Conservation (phyloP, 2,888 invertebrate genomes). For the Euproctis similis region DNA sequence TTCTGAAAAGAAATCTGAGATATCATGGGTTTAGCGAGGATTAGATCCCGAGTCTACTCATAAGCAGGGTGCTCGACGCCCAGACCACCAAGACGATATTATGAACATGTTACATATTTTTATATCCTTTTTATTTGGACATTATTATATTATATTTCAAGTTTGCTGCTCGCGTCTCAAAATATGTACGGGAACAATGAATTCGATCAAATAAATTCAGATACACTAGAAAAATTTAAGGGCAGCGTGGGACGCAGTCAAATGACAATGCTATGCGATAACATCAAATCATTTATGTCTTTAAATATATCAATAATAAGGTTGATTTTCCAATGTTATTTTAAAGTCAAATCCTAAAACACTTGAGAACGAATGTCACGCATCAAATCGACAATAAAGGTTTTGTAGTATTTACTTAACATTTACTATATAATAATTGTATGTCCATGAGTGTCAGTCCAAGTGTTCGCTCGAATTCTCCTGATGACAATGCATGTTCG, state of each 20-base stretch:
- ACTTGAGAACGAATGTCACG: slow-evolving; percentile 50
- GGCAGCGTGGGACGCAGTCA: slow-evolving; percentile 43
- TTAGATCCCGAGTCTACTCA: too few relatives aligned
- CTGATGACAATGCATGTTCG: slow-evolving; percentile 56
- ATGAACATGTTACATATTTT: too few relatives aligned
- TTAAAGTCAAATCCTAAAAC: slow-evolving; percentile 15
- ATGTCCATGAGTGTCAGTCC: slow-evolving; percentile 38
- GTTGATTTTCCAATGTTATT: slow-evolving; percentile 8
- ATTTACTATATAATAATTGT: slow-evolving; percentile 68
- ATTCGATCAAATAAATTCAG: slow-evolving; percentile 31
- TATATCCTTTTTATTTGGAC: too few relatives aligned
- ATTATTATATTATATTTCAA: not conserved
- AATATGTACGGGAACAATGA: slow-evolving; percentile 12
- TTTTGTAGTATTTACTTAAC: slow-evolving; percentile 69
- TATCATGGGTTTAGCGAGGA: too few relatives aligned
- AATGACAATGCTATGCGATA: slow-evolving; percentile 41
- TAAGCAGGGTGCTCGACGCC: too few relatives aligned
- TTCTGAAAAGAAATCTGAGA: too few relatives aligned
- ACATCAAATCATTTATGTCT: slow-evolving; percentile 17
- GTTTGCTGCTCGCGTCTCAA: not conserved
- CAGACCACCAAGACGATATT: too few relatives aligned
- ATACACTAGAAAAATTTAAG: slow-evolving; percentile 40
- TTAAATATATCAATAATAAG: slow-evolving; percentile 10
- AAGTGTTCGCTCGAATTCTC: slow-evolving; percentile 47
- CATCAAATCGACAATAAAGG: slow-evolving; percentile 63